These are phyloP conservation scores for Leptopterna dolabrata DNA, from an alignment of 2,888 invertebrate genomes.

Conservation along the genomic window DNA sequence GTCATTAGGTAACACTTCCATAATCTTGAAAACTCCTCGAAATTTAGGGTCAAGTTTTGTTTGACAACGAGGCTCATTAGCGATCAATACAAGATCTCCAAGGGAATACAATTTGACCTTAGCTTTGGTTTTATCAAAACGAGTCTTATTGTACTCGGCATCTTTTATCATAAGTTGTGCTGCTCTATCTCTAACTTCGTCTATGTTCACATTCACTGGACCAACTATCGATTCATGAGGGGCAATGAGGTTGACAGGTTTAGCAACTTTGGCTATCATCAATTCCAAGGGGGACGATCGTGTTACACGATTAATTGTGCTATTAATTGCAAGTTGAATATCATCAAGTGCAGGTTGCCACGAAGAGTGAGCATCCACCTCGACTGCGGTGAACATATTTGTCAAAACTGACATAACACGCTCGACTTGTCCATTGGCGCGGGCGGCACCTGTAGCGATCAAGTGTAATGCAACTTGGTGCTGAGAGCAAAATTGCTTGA, in stretches of 20 bases:
- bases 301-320: slow-evolving; percentile 6
- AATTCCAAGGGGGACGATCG: background rate
- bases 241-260: background rate
- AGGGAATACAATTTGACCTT: slow-evolving; percentile 13
- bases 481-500: slow-evolving; percentile 55
- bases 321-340: slow-evolving; percentile 26
- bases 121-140: slow-evolving; percentile 35
- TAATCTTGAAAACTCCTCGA: background rate
- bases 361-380: background rate
- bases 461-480: slow-evolving; percentile 60
- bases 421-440: slow-evolving; percentile 62
- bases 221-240: background rate
- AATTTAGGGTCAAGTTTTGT: slow-evolving; percentile 33
- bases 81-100: slow-evolving; percentile 46
- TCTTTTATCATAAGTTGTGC: background rate
- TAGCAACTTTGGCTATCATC: background rate
- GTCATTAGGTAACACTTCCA: background rate
- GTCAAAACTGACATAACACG: slow-evolving; percentile 32
- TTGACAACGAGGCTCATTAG: slow-evolving; percentile 48
- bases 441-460: slow-evolving; percentile 62
- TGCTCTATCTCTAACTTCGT: background rate
- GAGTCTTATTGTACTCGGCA: slow-evolving; percentile 31
- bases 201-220: background rate
- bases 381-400: slow-evolving; percentile 38
- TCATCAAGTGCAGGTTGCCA: background rate